Percentiles rank a stretch among this genome's conserved stretches.
phyloP scores from a whole-genome alignment of 2,113 vertebrate genomes.

The Xenopus laevis region DNA sequence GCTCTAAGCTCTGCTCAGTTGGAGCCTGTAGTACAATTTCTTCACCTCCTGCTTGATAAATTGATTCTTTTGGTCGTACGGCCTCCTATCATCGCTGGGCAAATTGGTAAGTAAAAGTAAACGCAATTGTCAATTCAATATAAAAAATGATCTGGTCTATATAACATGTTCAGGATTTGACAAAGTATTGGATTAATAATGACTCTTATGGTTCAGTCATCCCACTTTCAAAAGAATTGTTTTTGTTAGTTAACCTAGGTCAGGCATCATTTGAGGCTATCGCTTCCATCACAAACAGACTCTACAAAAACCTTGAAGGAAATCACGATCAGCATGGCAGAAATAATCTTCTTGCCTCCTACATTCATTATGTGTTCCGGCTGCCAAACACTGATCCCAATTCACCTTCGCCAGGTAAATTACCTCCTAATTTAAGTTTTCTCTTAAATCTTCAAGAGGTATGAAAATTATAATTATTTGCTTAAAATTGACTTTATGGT shows the following conservation, averaged over 20 bases:
- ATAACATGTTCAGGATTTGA: not conserved
- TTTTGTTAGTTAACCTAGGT: conserved; percentile 85
- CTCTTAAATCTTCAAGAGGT: too few species aligned
- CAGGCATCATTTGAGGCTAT: conserved; percentile 96
- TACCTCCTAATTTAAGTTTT: not conserved
- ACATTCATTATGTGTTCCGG: conserved; percentile 94
- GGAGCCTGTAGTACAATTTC: conserved; percentile 94
- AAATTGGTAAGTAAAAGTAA: conserved; percentile 80
- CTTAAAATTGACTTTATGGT: too few species aligned
- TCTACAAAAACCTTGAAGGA: conserved; percentile 93
- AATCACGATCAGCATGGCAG: conserved; percentile 95
- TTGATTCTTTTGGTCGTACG: conserved; percentile 92
- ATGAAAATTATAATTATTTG: too few species aligned
- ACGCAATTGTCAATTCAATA: not conserved
- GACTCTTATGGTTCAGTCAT: not conserved
- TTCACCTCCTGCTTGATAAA: conserved; percentile 96
- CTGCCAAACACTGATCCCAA: conserved; percentile 89
- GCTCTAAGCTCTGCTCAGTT: conserved; percentile 89
- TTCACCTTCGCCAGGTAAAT: conserved; percentile 87
- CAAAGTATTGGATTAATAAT: not conserved
- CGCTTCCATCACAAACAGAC: conserved; percentile 93
- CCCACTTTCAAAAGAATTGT: conserved; percentile 18
- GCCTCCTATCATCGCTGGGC: conserved; percentile 93
- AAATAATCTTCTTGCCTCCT: conserved; percentile 92
- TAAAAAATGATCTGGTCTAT: not conserved